Evolutionary conservation across 2,113 vertebrate species (phyloP).

Genomic region (Tor tambroides): DNA sequence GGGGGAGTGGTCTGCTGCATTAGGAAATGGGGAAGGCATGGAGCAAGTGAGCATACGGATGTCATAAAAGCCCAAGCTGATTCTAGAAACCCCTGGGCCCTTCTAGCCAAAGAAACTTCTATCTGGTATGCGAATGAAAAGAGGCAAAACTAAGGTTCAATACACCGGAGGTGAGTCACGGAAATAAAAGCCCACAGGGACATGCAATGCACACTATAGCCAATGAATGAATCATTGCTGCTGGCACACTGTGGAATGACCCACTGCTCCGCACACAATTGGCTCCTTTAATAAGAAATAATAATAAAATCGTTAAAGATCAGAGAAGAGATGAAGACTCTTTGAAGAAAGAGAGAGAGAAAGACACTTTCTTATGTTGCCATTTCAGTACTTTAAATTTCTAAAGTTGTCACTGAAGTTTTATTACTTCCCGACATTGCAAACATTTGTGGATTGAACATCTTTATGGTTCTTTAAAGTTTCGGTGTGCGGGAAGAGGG

Average conservation of each 20-base stretch:
- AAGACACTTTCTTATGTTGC: not conserved
- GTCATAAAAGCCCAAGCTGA: constrained; percentile 11
- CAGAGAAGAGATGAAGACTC: not conserved
- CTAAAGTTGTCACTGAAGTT: not conserved
- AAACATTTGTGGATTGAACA: not conserved
- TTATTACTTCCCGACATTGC: not conserved
- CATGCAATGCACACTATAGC: not conserved
- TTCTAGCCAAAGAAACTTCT: not conserved
- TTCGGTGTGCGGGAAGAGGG: constrained; percentile 19
- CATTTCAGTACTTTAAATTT: not conserved
- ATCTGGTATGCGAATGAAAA: constrained; percentile 16
- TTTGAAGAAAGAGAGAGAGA: not conserved
- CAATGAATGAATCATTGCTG: constrained; percentile 22
- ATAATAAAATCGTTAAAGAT: not conserved
- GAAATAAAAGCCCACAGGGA: constrained; percentile 45
- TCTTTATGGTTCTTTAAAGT: constrained; percentile 6
- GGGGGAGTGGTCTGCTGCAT: not conserved
- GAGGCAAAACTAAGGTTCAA: not conserved
- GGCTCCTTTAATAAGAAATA: not conserved
- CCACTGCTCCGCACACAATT: not conserved
- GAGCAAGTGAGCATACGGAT: not conserved
- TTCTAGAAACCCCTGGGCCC: constrained; percentile 15
- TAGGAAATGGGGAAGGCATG: not conserved
- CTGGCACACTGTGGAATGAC: constrained; percentile 9
- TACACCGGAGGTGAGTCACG: constrained; percentile 29